Evolutionary conservation across 2,113 vertebrate species (phyloP).

Genomic region (Arvicanthis niloticus): DNA sequence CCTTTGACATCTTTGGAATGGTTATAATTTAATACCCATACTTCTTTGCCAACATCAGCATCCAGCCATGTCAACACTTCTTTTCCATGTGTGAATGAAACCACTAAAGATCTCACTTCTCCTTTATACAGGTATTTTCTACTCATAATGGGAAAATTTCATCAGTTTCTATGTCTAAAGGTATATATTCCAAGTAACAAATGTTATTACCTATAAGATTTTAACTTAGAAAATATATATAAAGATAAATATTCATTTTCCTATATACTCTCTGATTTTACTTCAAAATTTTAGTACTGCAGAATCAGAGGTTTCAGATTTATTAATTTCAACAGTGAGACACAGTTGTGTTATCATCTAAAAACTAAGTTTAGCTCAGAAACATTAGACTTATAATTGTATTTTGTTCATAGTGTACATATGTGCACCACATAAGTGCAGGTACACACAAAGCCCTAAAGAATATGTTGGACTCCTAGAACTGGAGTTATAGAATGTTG

Average conservation of each 20-base stretch:
- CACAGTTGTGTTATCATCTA: background rate
- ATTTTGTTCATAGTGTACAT: background rate
- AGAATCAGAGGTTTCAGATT: background rate
- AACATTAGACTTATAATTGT: background rate
- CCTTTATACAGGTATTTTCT: constrained; percentile 41
- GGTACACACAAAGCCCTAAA: background rate
- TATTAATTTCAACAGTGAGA: background rate
- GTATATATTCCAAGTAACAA: background rate
- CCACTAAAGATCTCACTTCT: constrained; percentile 47
- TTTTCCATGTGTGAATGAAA: constrained; percentile 63
- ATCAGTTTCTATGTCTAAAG: constrained; percentile 28
- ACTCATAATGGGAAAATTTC: background rate
- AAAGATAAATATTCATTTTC: background rate
- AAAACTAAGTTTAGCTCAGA: background rate
- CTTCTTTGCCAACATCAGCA: constrained; percentile 59
- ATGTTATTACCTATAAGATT: background rate
- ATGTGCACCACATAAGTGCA: background rate
- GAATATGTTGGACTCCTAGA: background rate
- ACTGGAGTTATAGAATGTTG: background rate
- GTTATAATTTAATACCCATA: background rate
- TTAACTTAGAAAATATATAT: constrained; percentile 30
- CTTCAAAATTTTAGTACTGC: background rate
- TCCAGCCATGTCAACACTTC: constrained; percentile 41
- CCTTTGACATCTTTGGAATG: background rate
- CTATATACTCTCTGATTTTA: constrained; percentile 8